A percentile compares a stretch with the other conserved stretches of the same genome.
These are phyloP conservation scores for Typhlichthys subterraneus DNA, from an alignment of 2,797 vertebrate genomes.

Conservation along the genomic window DNA sequence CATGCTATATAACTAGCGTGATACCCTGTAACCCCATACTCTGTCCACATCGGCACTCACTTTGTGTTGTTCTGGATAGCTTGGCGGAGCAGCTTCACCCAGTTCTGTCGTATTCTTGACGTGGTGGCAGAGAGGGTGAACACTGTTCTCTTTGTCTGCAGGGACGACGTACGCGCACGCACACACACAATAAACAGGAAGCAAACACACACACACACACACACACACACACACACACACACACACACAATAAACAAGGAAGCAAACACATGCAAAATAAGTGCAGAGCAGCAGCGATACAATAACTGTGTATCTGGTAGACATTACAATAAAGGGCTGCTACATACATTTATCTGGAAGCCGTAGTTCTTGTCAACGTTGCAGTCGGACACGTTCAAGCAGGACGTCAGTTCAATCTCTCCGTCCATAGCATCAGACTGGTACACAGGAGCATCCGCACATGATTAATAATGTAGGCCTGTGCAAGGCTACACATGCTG, in stretches of 20 bases:
- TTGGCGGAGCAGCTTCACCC: slow-evolving; percentile 91
- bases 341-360: slow-evolving; percentile 88
- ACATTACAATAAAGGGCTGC: background rate
- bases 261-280: slow-evolving; percentile 47
- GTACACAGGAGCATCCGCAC: slow-evolving; percentile 27
- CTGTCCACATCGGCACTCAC: slow-evolving; percentile 69
- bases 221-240: slow-evolving; percentile 27
- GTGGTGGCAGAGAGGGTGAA: slow-evolving; percentile 93
- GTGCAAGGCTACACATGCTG: background rate
- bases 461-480: background rate
- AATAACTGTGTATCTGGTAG: background rate
- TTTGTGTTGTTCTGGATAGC: slow-evolving; percentile 81
- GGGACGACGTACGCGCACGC: slow-evolving; percentile 43
- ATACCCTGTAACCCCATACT: no score
- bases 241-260: slow-evolving; percentile 53
- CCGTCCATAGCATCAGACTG: slow-evolving; percentile 90
- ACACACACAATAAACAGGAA: slow-evolving; percentile 50
- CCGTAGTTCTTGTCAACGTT: slow-evolving; percentile 91
- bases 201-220: slow-evolving; percentile 43
- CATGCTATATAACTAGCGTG: no score
- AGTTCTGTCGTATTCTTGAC: slow-evolving; percentile 91
- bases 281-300: slow-evolving; percentile 10
- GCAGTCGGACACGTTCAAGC: slow-evolving; percentile 85
- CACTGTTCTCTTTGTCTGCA: slow-evolving; percentile 85
- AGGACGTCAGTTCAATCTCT: slow-evolving; percentile 85